These are phyloP conservation scores for Cryptosula pallasiana DNA, from an alignment of 2,888 invertebrate genomes.

Conservation along the genomic window DNA sequence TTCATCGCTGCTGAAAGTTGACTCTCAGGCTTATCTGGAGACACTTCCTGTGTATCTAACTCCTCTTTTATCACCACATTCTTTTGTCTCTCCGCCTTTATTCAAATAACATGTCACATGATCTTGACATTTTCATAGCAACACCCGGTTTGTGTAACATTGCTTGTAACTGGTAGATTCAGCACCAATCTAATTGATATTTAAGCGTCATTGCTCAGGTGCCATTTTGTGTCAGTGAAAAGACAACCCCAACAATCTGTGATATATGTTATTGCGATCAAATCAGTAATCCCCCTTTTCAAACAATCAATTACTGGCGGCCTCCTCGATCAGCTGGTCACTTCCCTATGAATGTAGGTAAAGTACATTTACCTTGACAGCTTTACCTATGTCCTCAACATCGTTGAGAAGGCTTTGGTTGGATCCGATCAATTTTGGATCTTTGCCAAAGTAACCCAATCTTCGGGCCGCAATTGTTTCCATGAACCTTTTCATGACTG, in stretches of 20 bases:
- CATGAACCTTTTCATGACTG: conserved; percentile 96
- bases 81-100: neutral
- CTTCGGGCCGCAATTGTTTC: conserved; percentile 97
- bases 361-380: neutral
- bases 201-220: too few relatives aligned
- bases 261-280: too few relatives aligned
- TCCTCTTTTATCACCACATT: neutral
- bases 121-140: too few relatives aligned
- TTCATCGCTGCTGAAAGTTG: neutral
- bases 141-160: too few relatives aligned
- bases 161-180: too few relatives aligned
- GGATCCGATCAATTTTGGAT: conserved; percentile 62
- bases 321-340: too few relatives aligned
- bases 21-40: neutral
- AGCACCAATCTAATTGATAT: too few relatives aligned
- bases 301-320: too few relatives aligned
- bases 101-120: too few relatives aligned
- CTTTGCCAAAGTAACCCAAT: conserved; percentile 95
- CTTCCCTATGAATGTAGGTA: too few relatives aligned
- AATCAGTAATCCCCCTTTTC: too few relatives aligned
- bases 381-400: conserved; percentile 33
- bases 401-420: conserved; percentile 51
- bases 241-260: too few relatives aligned
- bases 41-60: neutral
- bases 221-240: conserved; percentile 2